Base-by-base conservation (phyloP, 2,888 invertebrate species). In the Belgica antarctica region DNA sequence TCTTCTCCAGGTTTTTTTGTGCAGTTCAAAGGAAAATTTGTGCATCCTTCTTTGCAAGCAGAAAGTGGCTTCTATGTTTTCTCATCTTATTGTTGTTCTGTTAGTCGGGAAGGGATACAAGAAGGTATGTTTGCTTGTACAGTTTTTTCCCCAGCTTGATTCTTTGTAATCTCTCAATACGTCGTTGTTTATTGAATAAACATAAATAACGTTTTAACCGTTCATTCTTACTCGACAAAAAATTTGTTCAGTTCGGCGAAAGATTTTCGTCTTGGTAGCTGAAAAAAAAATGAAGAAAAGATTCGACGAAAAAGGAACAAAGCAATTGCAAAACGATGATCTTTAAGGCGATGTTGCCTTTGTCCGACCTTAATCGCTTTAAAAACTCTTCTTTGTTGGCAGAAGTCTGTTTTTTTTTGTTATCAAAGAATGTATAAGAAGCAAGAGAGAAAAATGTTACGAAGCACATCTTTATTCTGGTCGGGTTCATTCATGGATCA, bases 101-200 rank as follows among this genome's bases (percentile, higher is more conserved):
- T 7, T 17, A 52, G 22, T 52, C 52, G 12, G 52, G 52, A 52
- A n/a, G 41, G 41, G 41, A 41, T 41, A 15, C 41, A 10, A 41
- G 41, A 41, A 52, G 25, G 59, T 59, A 52, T 7, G 52, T 59
- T 47, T 68, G 52, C 52, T 66, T 24, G 57, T 68, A 57, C 68
- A 68, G 1, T 68, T 68, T 63, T 66, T 66, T 66, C 27, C 52
- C n/a, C 52, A 57, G 52, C 34, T 65, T 25, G 52, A 25, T 28
- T 19, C 57, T 57, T 68, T 68, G 57, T 66, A 66, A 66, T 68
- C 68, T 66, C 27, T 22, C 17, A 17, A 68, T 36, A 68, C 52
- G 68, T 47, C 57, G 68, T 68, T 68, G 68, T 68, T 68, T 68
- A 68, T 68, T 68, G 68, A 68, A 68, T 57, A 68, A 68, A 68